A percentile compares a stretch with the other conserved stretches of the same genome.
Conservation (phyloP, 1,140 invertebrate species). For the Drosophila punjabiensis region DNA sequence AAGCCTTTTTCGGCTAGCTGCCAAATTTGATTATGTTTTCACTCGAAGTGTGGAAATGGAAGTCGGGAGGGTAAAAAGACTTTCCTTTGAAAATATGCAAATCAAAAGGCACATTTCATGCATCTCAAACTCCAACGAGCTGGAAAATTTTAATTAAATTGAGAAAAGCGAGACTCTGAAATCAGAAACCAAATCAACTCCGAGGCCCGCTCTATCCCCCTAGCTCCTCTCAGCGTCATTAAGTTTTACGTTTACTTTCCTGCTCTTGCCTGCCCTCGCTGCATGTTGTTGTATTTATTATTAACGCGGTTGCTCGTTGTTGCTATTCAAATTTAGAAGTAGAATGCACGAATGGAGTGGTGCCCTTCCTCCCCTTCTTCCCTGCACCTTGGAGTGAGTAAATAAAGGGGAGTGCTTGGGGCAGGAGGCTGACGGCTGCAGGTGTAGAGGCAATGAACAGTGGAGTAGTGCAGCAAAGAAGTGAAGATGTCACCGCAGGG, state of each 20-base stretch:
- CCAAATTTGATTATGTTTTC: conserved; percentile 39
- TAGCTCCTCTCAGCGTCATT: conserved; percentile 60
- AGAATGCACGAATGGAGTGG: conserved; percentile 46
- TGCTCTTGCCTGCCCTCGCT: conserved; percentile 18
- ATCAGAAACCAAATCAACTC: conserved; percentile 51
- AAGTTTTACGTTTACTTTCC: conserved; percentile 71
- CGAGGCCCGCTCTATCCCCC: conserved; percentile 5
- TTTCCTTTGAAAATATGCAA: conserved; percentile 70
- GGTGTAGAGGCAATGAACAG: conserved; percentile 78
- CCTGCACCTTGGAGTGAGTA: conserved; percentile 11
- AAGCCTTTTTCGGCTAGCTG: conserved; percentile 6
- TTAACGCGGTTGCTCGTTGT: conserved; percentile 50
- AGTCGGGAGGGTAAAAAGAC: conserved; percentile 13
- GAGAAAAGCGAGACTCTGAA: conserved; percentile 61
- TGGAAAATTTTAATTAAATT: conserved; percentile 81
- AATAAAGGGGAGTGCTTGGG: neutral
- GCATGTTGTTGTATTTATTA: conserved; percentile 57
- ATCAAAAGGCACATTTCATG: conserved; percentile 69
- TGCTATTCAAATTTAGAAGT: conserved; percentile 76
- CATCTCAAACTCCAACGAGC: conserved; percentile 64
- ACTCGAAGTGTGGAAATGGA: conserved; percentile 26
- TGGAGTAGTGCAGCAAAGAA: conserved; percentile 59
- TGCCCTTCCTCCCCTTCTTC: neutral
- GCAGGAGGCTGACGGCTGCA: conserved; percentile 28
- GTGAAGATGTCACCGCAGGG: conserved; percentile 65